These are phyloP conservation scores for Chelon labrosus DNA, from an alignment of 2,797 vertebrate genomes.

Conservation along the genomic window DNA sequence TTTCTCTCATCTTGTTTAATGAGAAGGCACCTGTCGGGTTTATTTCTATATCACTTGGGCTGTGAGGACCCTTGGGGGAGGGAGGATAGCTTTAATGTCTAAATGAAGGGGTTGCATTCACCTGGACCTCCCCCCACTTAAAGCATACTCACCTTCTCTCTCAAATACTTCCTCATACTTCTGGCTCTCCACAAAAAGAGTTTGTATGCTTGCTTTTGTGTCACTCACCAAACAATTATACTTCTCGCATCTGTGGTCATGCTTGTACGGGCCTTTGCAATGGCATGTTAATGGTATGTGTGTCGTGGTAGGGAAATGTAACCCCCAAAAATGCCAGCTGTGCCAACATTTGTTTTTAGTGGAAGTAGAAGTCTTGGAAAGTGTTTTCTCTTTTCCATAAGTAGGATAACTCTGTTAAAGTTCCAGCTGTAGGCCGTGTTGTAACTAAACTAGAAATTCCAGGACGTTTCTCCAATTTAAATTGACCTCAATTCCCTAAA, in stretches of 20 bases:
- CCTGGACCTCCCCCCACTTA: constrained; percentile 47
- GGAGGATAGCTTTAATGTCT: constrained; percentile 67
- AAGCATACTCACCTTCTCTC: constrained; percentile 38
- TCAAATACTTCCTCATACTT: constrained; percentile 54
- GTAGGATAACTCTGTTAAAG: constrained; percentile 8
- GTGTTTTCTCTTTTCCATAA: constrained; percentile 14
- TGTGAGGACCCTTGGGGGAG: constrained; percentile 56
- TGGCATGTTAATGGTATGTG: constrained; percentile 21
- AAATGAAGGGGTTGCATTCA: constrained; percentile 71
- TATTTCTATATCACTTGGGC: constrained; percentile 63
- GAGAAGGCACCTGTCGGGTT: constrained; percentile 70
- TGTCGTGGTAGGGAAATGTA: neutral
- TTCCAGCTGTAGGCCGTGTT: constrained; percentile 29
- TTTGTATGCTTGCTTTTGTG: constrained; percentile 26
- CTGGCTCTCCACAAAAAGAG: constrained; percentile 52
- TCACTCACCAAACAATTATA: neutral
- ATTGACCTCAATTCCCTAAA: constrained; percentile 47
- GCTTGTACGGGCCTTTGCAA: neutral
- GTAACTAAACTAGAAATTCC: constrained; percentile 32
- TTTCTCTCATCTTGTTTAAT: constrained; percentile 76
- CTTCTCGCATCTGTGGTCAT: constrained; percentile 1
- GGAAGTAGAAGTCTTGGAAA: neutral
- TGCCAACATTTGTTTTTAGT: constrained; percentile 15
- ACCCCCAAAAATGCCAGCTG: neutral
- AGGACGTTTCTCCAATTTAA: constrained; percentile 28